Conservation (phyloP, 2,113 vertebrate genomes). For the Ictidomys tridecemlineatus region DNA sequence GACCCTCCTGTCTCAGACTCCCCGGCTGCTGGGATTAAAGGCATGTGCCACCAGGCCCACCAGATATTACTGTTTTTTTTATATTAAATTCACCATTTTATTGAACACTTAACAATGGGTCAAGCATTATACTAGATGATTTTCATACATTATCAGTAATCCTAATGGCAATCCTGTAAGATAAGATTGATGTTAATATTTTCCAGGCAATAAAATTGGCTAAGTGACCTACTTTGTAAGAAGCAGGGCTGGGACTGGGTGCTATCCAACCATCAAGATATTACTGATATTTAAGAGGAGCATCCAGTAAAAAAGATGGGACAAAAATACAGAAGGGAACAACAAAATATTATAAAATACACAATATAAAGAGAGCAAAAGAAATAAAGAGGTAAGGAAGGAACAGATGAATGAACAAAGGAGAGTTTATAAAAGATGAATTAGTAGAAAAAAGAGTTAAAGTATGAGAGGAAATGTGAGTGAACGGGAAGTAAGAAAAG, state of each 20-base stretch:
- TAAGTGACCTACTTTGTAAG: background rate
- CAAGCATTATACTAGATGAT: background rate
- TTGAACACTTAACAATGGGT: background rate
- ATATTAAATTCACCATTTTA: slow-evolving; percentile 31
- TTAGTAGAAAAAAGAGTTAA: too few species aligned
- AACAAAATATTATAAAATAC: too few species aligned
- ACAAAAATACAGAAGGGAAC: background rate
- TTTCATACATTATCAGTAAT: background rate
- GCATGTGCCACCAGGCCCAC: too few species aligned
- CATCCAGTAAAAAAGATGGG: background rate
- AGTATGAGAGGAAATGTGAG: too few species aligned
- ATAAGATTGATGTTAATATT: slow-evolving; percentile 32
- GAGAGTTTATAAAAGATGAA: too few species aligned
- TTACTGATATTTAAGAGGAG: background rate
- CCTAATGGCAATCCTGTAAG: background rate
- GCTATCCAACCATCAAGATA: background rate
- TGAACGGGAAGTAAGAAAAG: too few species aligned
- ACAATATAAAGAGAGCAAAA: too few species aligned
- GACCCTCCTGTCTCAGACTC: too few species aligned
- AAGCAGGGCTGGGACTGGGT: background rate
- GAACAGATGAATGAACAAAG: too few species aligned
- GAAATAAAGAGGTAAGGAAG: too few species aligned
- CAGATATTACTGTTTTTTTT: too few species aligned
- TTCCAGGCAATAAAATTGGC: background rate
- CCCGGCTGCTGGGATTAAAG: too few species aligned